Evolutionary conservation across 2,888 invertebrate species (phyloP).

Genomic region (Catonia carolina): DNA sequence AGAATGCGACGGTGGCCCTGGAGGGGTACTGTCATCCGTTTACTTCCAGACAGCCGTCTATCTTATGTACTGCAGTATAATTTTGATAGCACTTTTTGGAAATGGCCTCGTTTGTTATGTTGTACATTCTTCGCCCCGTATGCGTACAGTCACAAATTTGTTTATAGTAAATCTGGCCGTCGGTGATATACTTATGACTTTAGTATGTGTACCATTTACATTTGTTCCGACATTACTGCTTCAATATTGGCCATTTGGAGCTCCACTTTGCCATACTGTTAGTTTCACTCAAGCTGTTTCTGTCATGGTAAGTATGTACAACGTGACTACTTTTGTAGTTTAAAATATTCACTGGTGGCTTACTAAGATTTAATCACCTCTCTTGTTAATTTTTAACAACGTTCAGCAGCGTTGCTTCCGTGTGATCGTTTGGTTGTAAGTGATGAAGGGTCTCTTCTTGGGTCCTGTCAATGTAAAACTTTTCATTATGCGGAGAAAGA

Average conservation of each 20-base stretch:
- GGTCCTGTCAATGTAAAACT: no score
- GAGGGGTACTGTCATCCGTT: constrained; percentile 35
- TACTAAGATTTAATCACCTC: no score
- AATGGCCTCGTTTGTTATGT: constrained; percentile 81
- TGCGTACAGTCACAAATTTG: constrained; percentile 89
- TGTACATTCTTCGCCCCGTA: constrained; percentile 71
- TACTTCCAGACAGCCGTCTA: constrained; percentile 46
- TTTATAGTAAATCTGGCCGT: constrained; percentile 85
- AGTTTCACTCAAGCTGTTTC: constrained; percentile 54
- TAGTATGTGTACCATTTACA: constrained; percentile 87
- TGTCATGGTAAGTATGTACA: constrained; percentile 48
- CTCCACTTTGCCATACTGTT: constrained; percentile 71
- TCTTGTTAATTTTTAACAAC: no score
- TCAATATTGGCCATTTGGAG: constrained; percentile 85
- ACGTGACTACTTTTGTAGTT: no score
- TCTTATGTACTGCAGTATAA: constrained; percentile 63
- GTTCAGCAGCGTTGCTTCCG: no score
- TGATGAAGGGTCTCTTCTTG: no score
- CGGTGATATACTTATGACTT: constrained; percentile 83
- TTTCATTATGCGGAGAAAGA: no score
- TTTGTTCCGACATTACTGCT: constrained; percentile 72
- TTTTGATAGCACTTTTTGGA: constrained; percentile 62
- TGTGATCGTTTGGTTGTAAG: no score
- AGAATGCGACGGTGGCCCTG: constrained; percentile 2
- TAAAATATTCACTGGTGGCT: no score